Base-by-base conservation (phyloP, 2,113 vertebrate genomes). In the Coptodon bakossiorum region DNA sequence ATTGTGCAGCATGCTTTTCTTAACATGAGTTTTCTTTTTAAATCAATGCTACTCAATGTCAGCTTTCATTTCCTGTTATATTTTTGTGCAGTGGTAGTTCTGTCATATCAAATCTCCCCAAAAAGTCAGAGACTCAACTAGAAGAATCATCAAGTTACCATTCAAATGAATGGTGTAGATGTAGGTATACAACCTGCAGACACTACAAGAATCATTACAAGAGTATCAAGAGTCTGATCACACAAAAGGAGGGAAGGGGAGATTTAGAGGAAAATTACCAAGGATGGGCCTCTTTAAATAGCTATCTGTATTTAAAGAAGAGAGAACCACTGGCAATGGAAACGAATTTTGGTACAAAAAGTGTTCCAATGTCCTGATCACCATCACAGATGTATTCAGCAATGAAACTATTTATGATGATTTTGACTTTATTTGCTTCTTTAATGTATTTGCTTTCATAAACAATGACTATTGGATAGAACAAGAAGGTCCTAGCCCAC, bases 271-370 rank as follows among this genome's bases (percentile, higher is more conserved):
- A 52, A 48, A 78, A 31, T n/a, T 52, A 78, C 73, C 45, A 52
- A 78, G 43, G 24, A 31, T 5, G 7, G 11, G 31, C 7, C 16
- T 78, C 45, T 52, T 50, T 78, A 78, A 78, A 31, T 5, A 50
- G 27, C 9, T 78, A 6, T 78, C 73, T 52, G 45, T 48, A 78
- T 78, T 31, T 50, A 29, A 78, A 63, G 27, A 50, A 78, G 17
- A 48, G 16, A 50, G 73, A 50, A n/a, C 4, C 73, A 12, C 45
- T 78, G 71, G 71, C 43, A 78, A 50, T 31, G 43, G 43, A 50
- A 19, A 50, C 0, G 0, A n/a, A 3, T 31, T 78, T 78, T 50
- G 45, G 27, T 31, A 52, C 17, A 13, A 2, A n/a, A 78, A 31
- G 73, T 17, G 10, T 78, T 78, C 45, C 16, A 27, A 52, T 50